A percentile compares a stretch with the other conserved stretches of the same genome.
Conservation (phyloP, 1,140 invertebrate genomes). For the Ridgeia piscesae region DNA sequence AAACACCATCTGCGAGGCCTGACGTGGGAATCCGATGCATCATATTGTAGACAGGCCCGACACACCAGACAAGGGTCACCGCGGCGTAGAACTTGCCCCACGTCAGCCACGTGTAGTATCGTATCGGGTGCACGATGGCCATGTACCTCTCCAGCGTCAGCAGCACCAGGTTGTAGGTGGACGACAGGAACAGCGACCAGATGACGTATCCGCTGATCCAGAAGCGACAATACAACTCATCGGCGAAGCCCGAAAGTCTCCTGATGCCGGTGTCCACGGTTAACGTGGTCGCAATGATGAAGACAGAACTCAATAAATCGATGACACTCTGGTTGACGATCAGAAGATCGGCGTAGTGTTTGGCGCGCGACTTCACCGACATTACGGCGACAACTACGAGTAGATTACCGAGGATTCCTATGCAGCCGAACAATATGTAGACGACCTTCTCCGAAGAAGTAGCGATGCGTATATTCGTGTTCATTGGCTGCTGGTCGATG, state of each 20-base stretch:
- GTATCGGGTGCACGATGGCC: conserved; percentile 20
- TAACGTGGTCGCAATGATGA: conserved; percentile 16
- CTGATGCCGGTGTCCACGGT: not conserved
- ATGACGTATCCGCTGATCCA: conserved; percentile 25
- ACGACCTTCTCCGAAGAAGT: conserved; percentile 9
- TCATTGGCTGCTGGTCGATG: too few species aligned
- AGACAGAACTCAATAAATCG: conserved; percentile 22
- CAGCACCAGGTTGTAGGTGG: conserved; percentile 25
- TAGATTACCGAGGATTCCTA: conserved; percentile 18
- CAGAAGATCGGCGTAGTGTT: conserved; percentile 12
- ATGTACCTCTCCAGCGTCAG: conserved; percentile 28
- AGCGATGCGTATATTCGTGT: not conserved
- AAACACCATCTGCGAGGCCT: conserved; percentile 20
- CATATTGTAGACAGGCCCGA: conserved; percentile 13
- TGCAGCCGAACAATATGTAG: conserved; percentile 14
- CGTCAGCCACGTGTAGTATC: not conserved
- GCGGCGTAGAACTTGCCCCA: not conserved
- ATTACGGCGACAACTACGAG: conserved; percentile 21
- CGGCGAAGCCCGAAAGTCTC: not conserved
- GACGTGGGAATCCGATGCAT: not conserved
- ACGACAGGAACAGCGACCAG: conserved; percentile 22
- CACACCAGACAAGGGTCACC: conserved; percentile 14
- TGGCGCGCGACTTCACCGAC: not conserved
- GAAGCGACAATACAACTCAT: conserved; percentile 22
- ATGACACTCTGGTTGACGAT: conserved; percentile 26